Conservation (phyloP, 1,140 invertebrate genomes). For the Thaumetopoea pityocampa region DNA sequence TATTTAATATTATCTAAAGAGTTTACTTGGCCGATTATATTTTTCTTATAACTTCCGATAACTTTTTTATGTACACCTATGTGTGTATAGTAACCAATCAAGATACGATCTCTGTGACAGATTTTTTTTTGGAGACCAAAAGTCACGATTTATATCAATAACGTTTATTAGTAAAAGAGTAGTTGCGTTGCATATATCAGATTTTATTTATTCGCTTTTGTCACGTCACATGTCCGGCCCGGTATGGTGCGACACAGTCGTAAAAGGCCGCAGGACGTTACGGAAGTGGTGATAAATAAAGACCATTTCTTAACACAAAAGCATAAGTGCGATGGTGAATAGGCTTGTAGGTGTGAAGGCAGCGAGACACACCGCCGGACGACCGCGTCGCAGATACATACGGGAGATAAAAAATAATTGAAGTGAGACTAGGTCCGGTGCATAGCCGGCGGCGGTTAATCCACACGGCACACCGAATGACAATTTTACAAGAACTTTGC, state of each 20-base stretch:
- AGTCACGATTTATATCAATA: no score
- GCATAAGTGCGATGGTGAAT: constrained; percentile 18
- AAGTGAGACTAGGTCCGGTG: constrained; percentile 29
- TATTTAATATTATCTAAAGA: no score
- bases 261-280: no score
- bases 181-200: no score
- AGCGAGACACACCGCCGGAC: constrained; percentile 25
- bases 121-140: no score
- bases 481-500: constrained; percentile 16
- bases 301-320: constrained; percentile 13
- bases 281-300: constrained; percentile 1
- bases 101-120: no score
- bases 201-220: no score
- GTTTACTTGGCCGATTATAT: no score
- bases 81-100: no score
- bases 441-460: neutral
- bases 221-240: neutral
- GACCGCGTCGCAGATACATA: constrained; percentile 27
- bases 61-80: no score
- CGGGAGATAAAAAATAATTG: constrained; percentile 36
- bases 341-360: constrained; percentile 27
- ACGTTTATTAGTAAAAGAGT: no score
- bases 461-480: constrained; percentile 8
- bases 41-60: no score
- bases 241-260: neutral